Base-by-base conservation (phyloP, 2,113 vertebrate genomes). In the Pomatostomus ruficeps region DNA sequence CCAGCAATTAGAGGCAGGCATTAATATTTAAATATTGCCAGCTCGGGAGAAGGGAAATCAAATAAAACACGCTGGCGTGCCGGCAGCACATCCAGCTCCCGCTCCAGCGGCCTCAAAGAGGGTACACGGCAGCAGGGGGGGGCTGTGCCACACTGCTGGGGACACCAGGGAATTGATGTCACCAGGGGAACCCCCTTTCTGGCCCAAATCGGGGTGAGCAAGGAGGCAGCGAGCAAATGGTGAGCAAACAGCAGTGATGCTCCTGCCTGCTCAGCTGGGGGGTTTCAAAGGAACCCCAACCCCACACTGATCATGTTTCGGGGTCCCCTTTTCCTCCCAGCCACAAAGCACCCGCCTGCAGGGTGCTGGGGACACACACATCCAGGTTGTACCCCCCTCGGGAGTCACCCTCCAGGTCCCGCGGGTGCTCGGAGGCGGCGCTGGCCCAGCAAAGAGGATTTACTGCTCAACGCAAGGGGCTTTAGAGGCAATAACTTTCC, bases 401-500 rank as follows among this genome's bases (percentile, higher is more conserved):
- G 26, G 29, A 55, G 59, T 15, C 91, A 63, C 42, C 77, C 62
- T 43, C 45, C 26, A 4, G 6, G 38, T 79, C 65, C 85, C 12
- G 2, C 31, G 28, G 62, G 83, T 8, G 59, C 94, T 90, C 22
- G 26, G 93, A 92, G 91, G 91, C 76, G 55, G 87, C 33, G 45
- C 48, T 52, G 21, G 93, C 89, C 29, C 95, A 43, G 82, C 95
- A 96, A 97, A 95, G 96, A 91, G 96, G 96, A 96, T 97, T 96
- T 96, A 95, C 73, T 49, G 93, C 92, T 93, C 71, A 88, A 74
- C 28, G 85, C 95, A 15, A 93, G 74, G 96, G 95, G 95, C 96
- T 96, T 97, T 94, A 68, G 96, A 82, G 93, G 96, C 97, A 89
- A 73, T 91, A 96, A 96, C 96, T 95, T 95, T 95, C 96, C 96